Evolutionary conservation across 1,140 invertebrate species (phyloP), one percentile per base, ranked within the genome.

Genomic region (Uloborus diversus): DNA sequence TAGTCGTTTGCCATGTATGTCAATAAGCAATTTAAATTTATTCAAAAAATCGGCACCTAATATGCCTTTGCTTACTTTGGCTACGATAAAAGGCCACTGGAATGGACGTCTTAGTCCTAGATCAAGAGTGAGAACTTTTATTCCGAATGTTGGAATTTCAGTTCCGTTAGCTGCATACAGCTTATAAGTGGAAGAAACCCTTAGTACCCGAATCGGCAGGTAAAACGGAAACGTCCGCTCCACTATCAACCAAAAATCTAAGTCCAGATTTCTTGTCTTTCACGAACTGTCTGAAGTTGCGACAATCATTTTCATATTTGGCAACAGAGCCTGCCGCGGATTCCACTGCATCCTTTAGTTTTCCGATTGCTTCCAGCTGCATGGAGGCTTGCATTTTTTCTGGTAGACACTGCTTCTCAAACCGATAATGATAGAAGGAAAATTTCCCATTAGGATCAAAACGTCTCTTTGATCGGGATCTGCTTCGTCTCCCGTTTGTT

Each of bases 101-200:
- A 61, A 61, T n/a, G n/a, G n/a, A n/a, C 62, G 7, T 7, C 65
- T 47, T 13, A 68, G 5, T 4, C 65, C 65, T 9, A 68, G 30
- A 42, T 68, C 35, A 27, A 68, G 37, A 14, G 11, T 53, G 47
- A 68, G 11, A 9, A 68, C 27, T 32, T 53, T 68, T 27, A 53
- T 68, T 49, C 65, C 30, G 42, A 49, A 68, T 28, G 65, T 49
- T 28, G 47, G 30, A 27, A 68, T 68, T 49, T 47, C 27, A n/a
- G 65, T 68, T 14, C 30, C 65, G 42, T 68, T 68, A 9, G 65
- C 33, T 37, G 35, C 65, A 53, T 68, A 68, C 37, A 68, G 30
- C 65, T 68, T 53, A 4, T n/a, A 37, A 68, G 23, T 68, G 1
- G 0, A 3, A 11, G 23, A 23, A 28, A 17, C 13, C 20, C 42